These are phyloP conservation scores for Nemoura dubitans DNA, from an alignment of 2,888 invertebrate genomes.

Conservation along the genomic window DNA sequence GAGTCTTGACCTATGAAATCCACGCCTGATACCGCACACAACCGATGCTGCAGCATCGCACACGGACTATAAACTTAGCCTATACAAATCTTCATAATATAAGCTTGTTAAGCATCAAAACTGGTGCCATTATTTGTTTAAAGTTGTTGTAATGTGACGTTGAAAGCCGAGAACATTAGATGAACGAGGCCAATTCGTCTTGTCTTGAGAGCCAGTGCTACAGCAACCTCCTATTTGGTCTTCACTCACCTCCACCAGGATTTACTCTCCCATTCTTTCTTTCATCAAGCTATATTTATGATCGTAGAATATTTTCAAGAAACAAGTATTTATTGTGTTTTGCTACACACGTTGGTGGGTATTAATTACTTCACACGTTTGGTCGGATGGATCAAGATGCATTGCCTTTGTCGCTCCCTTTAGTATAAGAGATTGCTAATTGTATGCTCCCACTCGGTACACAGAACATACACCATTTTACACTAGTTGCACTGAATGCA, in stretches of 20 bases:
- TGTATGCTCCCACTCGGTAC: background rate
- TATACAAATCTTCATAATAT: constrained; percentile 7
- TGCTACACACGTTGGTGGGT: constrained; percentile 32
- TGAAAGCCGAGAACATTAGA: constrained; percentile 35
- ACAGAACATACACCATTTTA: background rate
- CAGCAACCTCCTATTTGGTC: constrained; percentile 16
- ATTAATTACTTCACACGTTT: constrained; percentile 45
- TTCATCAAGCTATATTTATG: background rate
- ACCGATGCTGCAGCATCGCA: background rate
- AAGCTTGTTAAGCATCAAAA: constrained; percentile 19
- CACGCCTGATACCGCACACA: background rate
- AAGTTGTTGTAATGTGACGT: constrained; percentile 39
- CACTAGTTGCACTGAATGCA: background rate
- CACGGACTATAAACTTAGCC: background rate
- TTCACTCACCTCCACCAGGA: constrained; percentile 15
- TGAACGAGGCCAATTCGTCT: constrained; percentile 32
- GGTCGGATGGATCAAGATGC: constrained; percentile 35
- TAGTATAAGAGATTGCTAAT: background rate
- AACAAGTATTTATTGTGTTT: constrained; percentile 25
- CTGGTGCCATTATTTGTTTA: constrained; percentile 37
- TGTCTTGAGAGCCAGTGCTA: background rate
- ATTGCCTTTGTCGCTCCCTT: background rate
- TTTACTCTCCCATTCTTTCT: constrained; percentile 42
- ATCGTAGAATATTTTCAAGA: constrained; percentile 14
- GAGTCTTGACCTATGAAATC: background rate